A percentile compares a stretch with the other conserved stretches of the same genome.
Conservation (phyloP, 2,888 invertebrate species). For the Eupithecia insigniata region DNA sequence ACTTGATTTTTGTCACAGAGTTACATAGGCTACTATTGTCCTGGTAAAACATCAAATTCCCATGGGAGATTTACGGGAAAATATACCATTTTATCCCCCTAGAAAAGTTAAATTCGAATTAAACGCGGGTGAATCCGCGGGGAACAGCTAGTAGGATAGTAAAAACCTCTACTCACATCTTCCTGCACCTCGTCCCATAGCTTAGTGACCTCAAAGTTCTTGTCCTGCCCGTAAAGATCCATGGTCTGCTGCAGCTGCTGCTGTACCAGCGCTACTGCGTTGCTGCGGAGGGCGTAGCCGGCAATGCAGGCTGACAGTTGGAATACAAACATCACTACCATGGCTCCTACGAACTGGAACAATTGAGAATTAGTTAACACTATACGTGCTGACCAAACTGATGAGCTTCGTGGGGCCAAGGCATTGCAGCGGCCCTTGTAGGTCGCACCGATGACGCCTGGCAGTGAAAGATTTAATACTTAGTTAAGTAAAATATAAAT, state of each 20-base stretch:
- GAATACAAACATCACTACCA: slow-evolving; percentile 89
- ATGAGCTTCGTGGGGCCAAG: background rate
- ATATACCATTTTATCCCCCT: too few relatives aligned
- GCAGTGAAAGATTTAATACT: too few relatives aligned
- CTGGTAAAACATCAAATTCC: too few relatives aligned
- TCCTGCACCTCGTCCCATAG: slow-evolving; percentile 87
- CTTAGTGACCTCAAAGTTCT: slow-evolving; percentile 65
- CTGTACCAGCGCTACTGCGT: slow-evolving; percentile 82
- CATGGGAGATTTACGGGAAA: too few relatives aligned
- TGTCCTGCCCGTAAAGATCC: slow-evolving; percentile 68
- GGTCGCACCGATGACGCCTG: too few relatives aligned
- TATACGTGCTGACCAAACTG: background rate
- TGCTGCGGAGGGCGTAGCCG: slow-evolving; percentile 86
- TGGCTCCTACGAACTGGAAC: slow-evolving; percentile 86
- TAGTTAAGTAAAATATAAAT: too few relatives aligned
- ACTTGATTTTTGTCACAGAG: too few relatives aligned
- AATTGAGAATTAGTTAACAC: slow-evolving; percentile 33
- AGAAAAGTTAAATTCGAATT: too few relatives aligned
- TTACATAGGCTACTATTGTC: too few relatives aligned
- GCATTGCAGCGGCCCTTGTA: background rate
- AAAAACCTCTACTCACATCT: slow-evolving; percentile 73
- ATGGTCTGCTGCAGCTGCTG: slow-evolving; percentile 80
- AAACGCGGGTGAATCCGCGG: too few relatives aligned
- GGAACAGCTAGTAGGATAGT: too few relatives aligned
- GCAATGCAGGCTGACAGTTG: slow-evolving; percentile 91